A percentile compares a stretch with the other conserved stretches of the same genome.
phyloP scores from a whole-genome alignment of 2,888 invertebrate species.

The Dermolepida albohirtum region DNA sequence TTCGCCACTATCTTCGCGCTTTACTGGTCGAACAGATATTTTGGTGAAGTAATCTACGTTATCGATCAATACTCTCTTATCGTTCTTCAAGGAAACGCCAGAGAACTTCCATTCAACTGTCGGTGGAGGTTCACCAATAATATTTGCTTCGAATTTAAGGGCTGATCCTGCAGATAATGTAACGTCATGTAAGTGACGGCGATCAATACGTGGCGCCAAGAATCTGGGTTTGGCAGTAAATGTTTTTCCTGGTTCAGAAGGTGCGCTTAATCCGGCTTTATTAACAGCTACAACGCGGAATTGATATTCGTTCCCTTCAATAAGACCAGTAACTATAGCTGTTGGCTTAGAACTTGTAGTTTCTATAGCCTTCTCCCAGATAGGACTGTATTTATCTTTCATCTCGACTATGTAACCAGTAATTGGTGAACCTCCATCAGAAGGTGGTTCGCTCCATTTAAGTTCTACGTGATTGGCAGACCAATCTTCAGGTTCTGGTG shows the following conservation, averaged over 20 bases:
- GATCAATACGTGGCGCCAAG: constrained; percentile 96
- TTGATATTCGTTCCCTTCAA: constrained; percentile 97
- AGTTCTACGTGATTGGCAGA: constrained; percentile 92
- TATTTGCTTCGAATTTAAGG: constrained; percentile 92
- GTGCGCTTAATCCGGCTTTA: constrained; percentile 93
- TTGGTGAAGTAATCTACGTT: constrained; percentile 90
- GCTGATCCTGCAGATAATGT: constrained; percentile 92
- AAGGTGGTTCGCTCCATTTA: constrained; percentile 88
- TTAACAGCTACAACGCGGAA: constrained; percentile 96
- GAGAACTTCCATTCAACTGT: constrained; percentile 92
- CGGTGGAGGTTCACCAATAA: constrained; percentile 96
- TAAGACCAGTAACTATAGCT: constrained; percentile 88
- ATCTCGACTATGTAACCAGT: constrained; percentile 93
- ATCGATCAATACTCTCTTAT: constrained; percentile 83
- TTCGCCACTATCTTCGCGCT: constrained; percentile 86
- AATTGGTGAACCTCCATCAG: constrained; percentile 95
- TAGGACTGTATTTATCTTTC: constrained; percentile 90
- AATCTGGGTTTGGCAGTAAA: constrained; percentile 89
- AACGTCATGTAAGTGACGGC: constrained; percentile 89
- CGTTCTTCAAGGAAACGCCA: constrained; percentile 76
- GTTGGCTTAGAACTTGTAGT: constrained; percentile 79
- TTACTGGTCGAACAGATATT: constrained; percentile 83
- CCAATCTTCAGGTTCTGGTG: constrained; percentile 93
- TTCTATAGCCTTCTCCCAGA: constrained; percentile 94
- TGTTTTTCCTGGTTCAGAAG: constrained; percentile 87